phyloP scores from a whole-genome alignment of 2,888 invertebrate genomes.

The Diploptera punctata region DNA sequence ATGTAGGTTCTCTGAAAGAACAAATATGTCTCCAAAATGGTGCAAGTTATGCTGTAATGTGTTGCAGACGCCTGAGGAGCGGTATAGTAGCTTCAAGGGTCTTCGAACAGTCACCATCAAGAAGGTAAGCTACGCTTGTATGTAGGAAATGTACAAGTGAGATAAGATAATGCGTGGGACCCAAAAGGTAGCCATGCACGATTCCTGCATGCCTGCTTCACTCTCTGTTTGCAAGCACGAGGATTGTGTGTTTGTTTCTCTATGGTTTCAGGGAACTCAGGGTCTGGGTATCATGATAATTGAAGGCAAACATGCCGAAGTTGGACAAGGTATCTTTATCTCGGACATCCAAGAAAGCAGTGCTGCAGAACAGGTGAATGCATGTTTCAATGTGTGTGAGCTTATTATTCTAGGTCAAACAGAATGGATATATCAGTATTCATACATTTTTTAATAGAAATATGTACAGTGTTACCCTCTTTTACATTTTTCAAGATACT shows the following conservation, averaged over 20 bases:
- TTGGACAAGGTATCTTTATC: constrained; percentile 91
- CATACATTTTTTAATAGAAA: too few species aligned
- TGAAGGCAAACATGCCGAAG: constrained; percentile 91
- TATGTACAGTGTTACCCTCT: too few species aligned
- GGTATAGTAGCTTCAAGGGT: constrained; percentile 76
- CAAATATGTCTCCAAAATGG: too few species aligned
- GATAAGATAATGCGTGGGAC: too few species aligned
- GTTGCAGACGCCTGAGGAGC: constrained; percentile 71
- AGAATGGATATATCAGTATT: neutral
- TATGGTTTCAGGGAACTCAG: constrained; percentile 67
- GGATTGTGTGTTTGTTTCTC: constrained; percentile 39
- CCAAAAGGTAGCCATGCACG: too few species aligned
- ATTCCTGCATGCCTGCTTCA: too few species aligned
- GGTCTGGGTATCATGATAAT: constrained; percentile 95
- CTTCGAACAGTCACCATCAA: constrained; percentile 82
- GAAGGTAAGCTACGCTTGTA: constrained; percentile 79
- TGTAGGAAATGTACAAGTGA: too few species aligned
- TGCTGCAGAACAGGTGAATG: constrained; percentile 78
- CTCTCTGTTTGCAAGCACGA: too few species aligned
- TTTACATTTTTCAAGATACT: too few species aligned
- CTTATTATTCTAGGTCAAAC: neutral
- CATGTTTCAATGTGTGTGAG: too few species aligned
- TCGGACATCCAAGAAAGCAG: constrained; percentile 92
- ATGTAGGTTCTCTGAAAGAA: too few species aligned
- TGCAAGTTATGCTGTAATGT: too few species aligned